phyloP scores from a whole-genome alignment of 2,888 invertebrate species.

The Microctonus hyperodae region DNA sequence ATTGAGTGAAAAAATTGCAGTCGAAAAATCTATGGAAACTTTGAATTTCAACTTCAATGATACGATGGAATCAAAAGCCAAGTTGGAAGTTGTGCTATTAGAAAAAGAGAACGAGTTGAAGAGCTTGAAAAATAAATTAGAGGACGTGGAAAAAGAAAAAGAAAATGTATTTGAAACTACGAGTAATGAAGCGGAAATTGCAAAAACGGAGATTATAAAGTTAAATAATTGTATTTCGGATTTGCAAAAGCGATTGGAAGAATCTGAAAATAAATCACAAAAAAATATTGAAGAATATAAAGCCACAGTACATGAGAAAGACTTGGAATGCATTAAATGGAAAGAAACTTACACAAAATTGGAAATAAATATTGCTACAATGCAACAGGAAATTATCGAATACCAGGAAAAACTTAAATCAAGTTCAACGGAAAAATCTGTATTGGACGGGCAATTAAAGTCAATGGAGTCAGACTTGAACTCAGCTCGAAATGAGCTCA shows the following conservation, averaged over 20 bases:
- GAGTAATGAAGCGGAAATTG: background rate
- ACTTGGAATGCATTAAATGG: constrained; percentile 31
- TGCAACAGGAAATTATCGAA: constrained; percentile 32
- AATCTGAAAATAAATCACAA: background rate
- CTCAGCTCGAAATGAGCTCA: constrained; percentile 39
- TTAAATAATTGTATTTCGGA: background rate
- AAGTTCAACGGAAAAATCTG: constrained; percentile 65
- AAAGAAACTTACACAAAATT: constrained; percentile 14
- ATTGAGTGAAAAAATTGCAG: constrained; percentile 28
- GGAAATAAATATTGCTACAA: background rate
- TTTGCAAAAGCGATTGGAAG: background rate
- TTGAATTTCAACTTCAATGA: background rate
- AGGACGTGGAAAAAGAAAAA: constrained; percentile 42
- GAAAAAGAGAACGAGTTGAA: constrained; percentile 39
- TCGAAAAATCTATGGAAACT: constrained; percentile 30
- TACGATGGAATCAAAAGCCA: constrained; percentile 1
- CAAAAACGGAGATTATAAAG: background rate
- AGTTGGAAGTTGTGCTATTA: constrained; percentile 32
- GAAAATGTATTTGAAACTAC: background rate
- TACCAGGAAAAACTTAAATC: constrained; percentile 63
- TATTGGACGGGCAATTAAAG: constrained; percentile 64
- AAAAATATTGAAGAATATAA: constrained; percentile 38
- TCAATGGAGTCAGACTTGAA: constrained; percentile 45
- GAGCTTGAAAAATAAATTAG: constrained; percentile 38
- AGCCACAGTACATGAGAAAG: constrained; percentile 34